phyloP scores from a whole-genome alignment of 2,113 vertebrate genomes.

The Cynoglossus semilaevis region DNA sequence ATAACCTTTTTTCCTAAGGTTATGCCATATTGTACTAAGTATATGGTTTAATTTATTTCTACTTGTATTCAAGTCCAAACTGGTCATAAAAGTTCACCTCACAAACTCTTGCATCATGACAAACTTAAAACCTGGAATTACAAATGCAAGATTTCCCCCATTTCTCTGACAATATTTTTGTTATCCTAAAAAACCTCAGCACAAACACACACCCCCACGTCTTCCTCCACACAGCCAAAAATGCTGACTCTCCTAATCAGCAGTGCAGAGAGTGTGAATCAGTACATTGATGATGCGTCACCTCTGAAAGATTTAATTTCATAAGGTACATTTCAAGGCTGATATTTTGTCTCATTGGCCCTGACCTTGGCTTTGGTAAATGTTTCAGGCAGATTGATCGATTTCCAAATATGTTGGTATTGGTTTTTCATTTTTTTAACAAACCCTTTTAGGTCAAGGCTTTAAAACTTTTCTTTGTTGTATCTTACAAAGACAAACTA shows the following conservation, averaged over 20 bases:
- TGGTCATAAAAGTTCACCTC: too few species aligned
- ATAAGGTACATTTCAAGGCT: constrained; percentile 16
- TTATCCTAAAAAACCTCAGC: too few species aligned
- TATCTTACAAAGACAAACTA: constrained; percentile 20
- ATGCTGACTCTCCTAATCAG: constrained; percentile 36
- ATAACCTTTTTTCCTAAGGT: too few species aligned
- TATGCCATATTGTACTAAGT: too few species aligned
- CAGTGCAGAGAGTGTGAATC: constrained; percentile 22
- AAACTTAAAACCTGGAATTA: too few species aligned
- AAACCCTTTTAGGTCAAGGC: background rate
- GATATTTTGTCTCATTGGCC: constrained; percentile 9
- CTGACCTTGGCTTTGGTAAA: constrained; percentile 27
- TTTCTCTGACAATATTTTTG: too few species aligned
- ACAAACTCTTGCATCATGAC: too few species aligned
- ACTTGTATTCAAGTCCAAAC: too few species aligned
- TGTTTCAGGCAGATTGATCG: constrained; percentile 24
- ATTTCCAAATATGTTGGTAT: constrained; percentile 43
- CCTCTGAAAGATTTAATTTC: constrained; percentile 9
- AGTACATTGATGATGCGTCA: constrained; percentile 20
- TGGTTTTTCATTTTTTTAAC: constrained; percentile 40
- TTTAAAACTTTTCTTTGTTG: constrained; percentile 9
- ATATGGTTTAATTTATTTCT: too few species aligned
- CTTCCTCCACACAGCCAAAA: constrained; percentile 22
- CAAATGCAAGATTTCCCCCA: too few species aligned
- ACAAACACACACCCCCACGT: too few species aligned